A percentile compares a stretch with the other conserved stretches of the same genome.
phyloP scores from a whole-genome alignment of 1,140 invertebrate species.

The Scaptomyza graminum region DNA sequence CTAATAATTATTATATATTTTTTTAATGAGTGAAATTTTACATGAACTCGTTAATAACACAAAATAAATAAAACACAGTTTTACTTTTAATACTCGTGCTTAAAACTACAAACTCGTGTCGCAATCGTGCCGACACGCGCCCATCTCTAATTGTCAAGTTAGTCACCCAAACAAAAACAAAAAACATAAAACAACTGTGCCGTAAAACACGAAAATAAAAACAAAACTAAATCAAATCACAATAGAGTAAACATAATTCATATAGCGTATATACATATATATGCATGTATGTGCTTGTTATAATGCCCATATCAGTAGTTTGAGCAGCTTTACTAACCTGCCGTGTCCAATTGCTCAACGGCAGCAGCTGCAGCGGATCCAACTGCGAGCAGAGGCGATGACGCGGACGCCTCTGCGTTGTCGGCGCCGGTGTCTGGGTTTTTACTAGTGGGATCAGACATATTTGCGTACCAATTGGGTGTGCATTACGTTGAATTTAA shows the following conservation, averaged over 20 bases:
- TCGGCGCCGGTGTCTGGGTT: slow-evolving; percentile 11
- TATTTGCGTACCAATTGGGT: slow-evolving; percentile 22
- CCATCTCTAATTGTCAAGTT: background rate
- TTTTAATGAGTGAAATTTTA: slow-evolving; percentile 9
- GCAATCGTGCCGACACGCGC: background rate
- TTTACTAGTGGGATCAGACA: slow-evolving; percentile 24
- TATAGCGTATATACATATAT: background rate
- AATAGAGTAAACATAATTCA: no score
- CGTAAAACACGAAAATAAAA: no score
- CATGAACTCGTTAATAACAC: background rate
- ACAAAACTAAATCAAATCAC: slow-evolving; percentile 9
- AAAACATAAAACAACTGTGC: no score
- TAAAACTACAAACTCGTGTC: background rate
- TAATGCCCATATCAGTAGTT: slow-evolving; percentile 5
- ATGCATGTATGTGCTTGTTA: background rate
- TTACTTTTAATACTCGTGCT: background rate
- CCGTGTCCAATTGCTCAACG: slow-evolving; percentile 13
- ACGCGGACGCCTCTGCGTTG: slow-evolving; percentile 1
- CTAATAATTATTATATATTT: background rate
- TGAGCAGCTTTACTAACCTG: slow-evolving; percentile 25
- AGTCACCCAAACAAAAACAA: slow-evolving; percentile 8
- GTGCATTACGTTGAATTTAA: slow-evolving; percentile 23
- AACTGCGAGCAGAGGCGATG: background rate
- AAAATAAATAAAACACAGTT: no score
- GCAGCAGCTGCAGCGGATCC: background rate